These are phyloP conservation scores for Ivindomyrus marchei DNA, from an alignment of 2,113 vertebrate species.

Conservation along the genomic window DNA sequence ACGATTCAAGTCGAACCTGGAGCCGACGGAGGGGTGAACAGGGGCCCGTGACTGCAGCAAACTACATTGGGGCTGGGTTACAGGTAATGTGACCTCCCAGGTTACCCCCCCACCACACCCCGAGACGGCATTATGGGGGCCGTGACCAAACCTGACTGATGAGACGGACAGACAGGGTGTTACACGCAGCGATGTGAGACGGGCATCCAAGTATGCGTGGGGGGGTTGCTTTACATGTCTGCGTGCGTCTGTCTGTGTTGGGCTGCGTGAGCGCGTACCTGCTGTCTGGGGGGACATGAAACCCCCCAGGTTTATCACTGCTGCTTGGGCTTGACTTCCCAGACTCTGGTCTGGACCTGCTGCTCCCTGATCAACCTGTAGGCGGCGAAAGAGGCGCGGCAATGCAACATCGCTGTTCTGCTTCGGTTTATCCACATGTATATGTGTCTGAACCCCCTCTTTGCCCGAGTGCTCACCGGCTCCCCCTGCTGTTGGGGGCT, in stretches of 20 bases:
- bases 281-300: conserved; percentile 85
- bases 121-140: background rate
- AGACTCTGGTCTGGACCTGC: conserved; percentile 74
- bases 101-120: background rate
- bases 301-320: conserved; percentile 85
- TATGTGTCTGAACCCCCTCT: background rate
- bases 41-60: background rate
- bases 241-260: background rate
- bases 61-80: background rate
- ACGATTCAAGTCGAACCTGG: background rate
- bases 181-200: background rate
- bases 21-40: background rate
- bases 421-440: background rate
- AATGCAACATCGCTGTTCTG: background rate
- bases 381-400: conserved; percentile 37
- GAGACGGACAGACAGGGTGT: background rate
- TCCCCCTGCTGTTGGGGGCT: conserved; percentile 75
- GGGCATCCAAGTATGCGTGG: background rate
- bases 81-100: background rate
- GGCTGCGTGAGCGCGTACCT: conserved; percentile 46
- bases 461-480: conserved; percentile 49
- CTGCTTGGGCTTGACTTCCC: conserved; percentile 78
- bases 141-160: background rate
- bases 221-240: background rate
- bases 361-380: conserved; percentile 74